Base-by-base conservation (phyloP, 1,140 invertebrate genomes). In the Formica exsecta region DNA sequence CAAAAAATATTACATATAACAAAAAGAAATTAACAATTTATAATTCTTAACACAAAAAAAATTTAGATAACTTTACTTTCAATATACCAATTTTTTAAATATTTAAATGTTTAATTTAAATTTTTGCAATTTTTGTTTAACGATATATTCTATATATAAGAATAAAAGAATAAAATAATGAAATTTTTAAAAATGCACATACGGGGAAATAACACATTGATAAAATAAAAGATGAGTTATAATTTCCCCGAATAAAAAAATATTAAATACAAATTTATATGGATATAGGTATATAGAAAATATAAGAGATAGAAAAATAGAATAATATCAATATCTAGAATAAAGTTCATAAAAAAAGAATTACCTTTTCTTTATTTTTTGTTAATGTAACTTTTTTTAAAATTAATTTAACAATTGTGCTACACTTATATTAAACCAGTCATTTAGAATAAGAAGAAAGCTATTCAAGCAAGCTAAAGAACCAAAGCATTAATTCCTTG, bases 371-470 rank as follows among this genome's bases (percentile, higher is more conserved):
- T 5, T 19, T 44, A 65, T 7, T 48, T 77, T 22, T 16, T 51
- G 3, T 19, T 51, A 36, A 6, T 25, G 9, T 59, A 36, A 0
- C 19, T 8, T 2, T 57, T 11, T 29, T 29, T 36, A 70, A 64
- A 36, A 22, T 79, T 57, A 71, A 11, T 54, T 70, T 80, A 8
- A 0, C 19, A 64, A 4, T 51, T 51, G 36, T 2, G 36, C 44
- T 54, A 68, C 57, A 11, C 2, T 64, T 57, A 54, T 16, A 9
- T 5, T 25, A 48, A 16, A 75, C 13, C 7, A 32, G 22, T 11
- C 16, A 61, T 70, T 77, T 22, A 73, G 7, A 44, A 62, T 62
- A 22, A 3, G 3, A 80, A 44, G 3, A 4, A 81, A 81, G 77
- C 54, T 44, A 7, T 29, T 71, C 7, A 36, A 41, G 75, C 75